Conservation (phyloP, 2,888 invertebrate species). For the Adelphocoris suturalis region DNA sequence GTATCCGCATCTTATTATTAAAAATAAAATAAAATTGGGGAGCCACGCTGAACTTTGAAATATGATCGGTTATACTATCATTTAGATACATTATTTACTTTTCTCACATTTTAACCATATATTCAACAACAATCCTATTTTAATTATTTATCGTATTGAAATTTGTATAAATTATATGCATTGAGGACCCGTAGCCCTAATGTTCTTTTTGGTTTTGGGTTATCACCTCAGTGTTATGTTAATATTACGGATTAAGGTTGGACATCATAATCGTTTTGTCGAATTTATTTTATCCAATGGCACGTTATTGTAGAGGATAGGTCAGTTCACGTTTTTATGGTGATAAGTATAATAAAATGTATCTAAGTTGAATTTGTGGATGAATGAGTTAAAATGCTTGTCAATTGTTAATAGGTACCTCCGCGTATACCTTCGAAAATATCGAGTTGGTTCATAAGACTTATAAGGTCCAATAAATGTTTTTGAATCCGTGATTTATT, state of each 20-base stretch:
- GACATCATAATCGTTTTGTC: not conserved
- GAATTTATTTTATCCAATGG: not conserved
- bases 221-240: not conserved
- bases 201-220: not conserved
- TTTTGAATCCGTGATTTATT: not conserved
- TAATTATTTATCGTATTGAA: not conserved
- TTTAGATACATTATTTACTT: not conserved
- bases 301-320: slow-evolving; percentile 2
- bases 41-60: too few relatives aligned
- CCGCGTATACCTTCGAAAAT: not conserved
- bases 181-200: not conserved
- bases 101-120: not conserved
- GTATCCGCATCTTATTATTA: too few relatives aligned
- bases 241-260: not conserved
- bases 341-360: not conserved
- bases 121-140: not conserved
- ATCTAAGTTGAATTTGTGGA: slow-evolving; percentile 1
- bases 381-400: slow-evolving; percentile 27
- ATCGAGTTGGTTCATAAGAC: not conserved
- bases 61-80: too few relatives aligned
- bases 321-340: slow-evolving; percentile 9
- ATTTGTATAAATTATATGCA: not conserved
- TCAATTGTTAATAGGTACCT: not conserved
- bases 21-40: too few relatives aligned
- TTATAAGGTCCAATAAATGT: not conserved